Evolutionary conservation across 2,888 invertebrate genomes (phyloP), one percentile per base, ranked within the genome.

Genomic region (Papilio elwesi): DNA sequence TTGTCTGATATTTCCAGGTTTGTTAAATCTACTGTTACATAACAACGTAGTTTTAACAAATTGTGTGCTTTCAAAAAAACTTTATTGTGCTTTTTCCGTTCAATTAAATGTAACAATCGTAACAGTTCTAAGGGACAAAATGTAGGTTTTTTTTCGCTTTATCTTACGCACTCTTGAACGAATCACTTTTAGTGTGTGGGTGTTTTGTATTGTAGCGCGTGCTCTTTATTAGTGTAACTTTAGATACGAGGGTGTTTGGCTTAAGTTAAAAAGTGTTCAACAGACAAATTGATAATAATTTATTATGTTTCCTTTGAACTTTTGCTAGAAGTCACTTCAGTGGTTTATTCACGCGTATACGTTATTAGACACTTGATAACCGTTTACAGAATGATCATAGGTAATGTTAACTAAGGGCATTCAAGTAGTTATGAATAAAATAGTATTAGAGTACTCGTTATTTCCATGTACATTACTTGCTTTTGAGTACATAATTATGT

Each of bases 131-230:
- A 70, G 13, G 13, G 43, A 43, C 43, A 53, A 13, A 52, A 63
- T 52, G 16, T 63, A 52, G 63, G 64, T 13, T 53, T 64, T 43
- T 64, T 70, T 70, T 70, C 38, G 13, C 49, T 49, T 9, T 36
- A 36, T 43, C 38, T 12, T 26, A 51, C 51, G 43, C 36, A 43
- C 7, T 43, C 7, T 49, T 57, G 13, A 36, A 69, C 49, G 13
- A 51, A 62, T 62, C 36, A 49, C 38, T 52, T 43, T 52, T 12
- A 62, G 36, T 69, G 11, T 68, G 69, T 69, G 69, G 62, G 55
- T 13, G 70, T 62, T 51, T 51, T 7, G 47, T 62, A 11, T 11
- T 48, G 15, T 52, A 49, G 48, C 64, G 48, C 43, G 10, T n/a
- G 47, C 10, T 43, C 8, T 59, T 36, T 57, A 57, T 55, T 16